phyloP scores from a whole-genome alignment of 2,113 vertebrate species.

The Romanogobio albipinnatus region DNA sequence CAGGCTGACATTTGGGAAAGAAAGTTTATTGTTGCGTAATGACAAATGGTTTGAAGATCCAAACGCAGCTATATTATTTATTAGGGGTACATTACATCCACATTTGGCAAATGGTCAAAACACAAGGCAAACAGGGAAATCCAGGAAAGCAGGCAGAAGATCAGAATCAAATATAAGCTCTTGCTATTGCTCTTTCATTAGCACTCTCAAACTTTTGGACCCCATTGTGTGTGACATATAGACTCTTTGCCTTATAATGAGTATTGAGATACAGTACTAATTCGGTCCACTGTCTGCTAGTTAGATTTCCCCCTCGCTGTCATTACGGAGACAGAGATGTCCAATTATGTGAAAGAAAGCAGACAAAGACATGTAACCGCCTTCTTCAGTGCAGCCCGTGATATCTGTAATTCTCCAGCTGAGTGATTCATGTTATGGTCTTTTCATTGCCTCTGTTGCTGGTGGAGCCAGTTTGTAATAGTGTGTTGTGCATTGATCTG shows the following conservation, averaged over 20 bases:
- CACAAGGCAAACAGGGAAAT: no score
- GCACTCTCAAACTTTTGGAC: neutral
- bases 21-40: no score
- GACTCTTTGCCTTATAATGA: neutral
- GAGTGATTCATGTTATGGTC: constrained; percentile 36
- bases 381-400: constrained; percentile 19
- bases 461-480: neutral
- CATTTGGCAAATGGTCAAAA: no score
- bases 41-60: no score
- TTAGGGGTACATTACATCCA: no score
- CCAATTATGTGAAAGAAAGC: constrained; percentile 39
- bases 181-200: no score
- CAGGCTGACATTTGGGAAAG: no score
- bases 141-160: no score
- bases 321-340: constrained; percentile 37
- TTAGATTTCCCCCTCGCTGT: constrained; percentile 18
- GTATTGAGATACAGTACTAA: constrained; percentile 16
- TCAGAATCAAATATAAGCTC: no score
- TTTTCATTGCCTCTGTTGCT: constrained; percentile 6
- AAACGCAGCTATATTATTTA: no score
- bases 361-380: constrained; percentile 21
- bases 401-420: constrained; percentile 32
- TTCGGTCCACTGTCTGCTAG: constrained; percentile 25
- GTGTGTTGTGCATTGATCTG: constrained; percentile 7
- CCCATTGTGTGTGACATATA: neutral